Percentiles rank a stretch among this genome's conserved stretches.
Evolutionary conservation across 1,140 invertebrate species (phyloP).

Genomic region (Drosophila punjabiensis): DNA sequence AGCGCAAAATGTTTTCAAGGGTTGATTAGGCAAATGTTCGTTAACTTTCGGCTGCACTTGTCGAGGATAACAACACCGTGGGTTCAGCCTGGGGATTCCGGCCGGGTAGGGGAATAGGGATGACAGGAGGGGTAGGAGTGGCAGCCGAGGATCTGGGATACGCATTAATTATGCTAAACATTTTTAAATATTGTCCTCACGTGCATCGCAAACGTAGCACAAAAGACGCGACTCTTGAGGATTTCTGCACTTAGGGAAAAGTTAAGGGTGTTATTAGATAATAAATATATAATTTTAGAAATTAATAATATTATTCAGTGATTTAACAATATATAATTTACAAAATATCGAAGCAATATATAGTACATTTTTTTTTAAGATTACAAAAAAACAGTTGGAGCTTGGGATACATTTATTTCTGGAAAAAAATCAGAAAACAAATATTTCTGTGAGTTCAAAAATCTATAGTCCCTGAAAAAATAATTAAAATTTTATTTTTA

Average conservation of each 20-base stretch:
- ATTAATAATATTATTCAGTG: not conserved
- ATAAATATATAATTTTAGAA: not conserved
- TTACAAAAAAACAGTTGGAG: too few relatives aligned
- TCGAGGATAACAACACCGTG: conserved; percentile 26
- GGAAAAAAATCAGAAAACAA: too few relatives aligned
- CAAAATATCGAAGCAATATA: not conserved
- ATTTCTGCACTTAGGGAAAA: conserved; percentile 13
- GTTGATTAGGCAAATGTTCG: conserved; percentile 84
- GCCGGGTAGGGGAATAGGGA: conserved; percentile 12
- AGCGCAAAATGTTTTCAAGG: conserved; percentile 77
- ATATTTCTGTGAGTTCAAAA: not conserved
- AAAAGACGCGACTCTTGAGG: conserved; percentile 60
- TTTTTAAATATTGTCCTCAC: conserved; percentile 85
- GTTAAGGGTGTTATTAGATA: too few relatives aligned
- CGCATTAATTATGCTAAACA: conserved; percentile 85
- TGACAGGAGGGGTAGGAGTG: not conserved
- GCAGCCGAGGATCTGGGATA: conserved; percentile 24
- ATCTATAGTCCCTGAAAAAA: not conserved
- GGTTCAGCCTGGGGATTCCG: not conserved
- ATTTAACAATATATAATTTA: not conserved
- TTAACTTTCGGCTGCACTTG: conserved; percentile 70
- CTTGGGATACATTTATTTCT: too few relatives aligned
- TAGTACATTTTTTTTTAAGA: not conserved
- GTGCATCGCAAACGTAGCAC: conserved; percentile 58
- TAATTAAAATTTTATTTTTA: not conserved